A percentile compares a stretch with the other conserved stretches of the same genome.
Conservation (phyloP, 2,797 vertebrate genomes). For the Sebastes cheni region DNA sequence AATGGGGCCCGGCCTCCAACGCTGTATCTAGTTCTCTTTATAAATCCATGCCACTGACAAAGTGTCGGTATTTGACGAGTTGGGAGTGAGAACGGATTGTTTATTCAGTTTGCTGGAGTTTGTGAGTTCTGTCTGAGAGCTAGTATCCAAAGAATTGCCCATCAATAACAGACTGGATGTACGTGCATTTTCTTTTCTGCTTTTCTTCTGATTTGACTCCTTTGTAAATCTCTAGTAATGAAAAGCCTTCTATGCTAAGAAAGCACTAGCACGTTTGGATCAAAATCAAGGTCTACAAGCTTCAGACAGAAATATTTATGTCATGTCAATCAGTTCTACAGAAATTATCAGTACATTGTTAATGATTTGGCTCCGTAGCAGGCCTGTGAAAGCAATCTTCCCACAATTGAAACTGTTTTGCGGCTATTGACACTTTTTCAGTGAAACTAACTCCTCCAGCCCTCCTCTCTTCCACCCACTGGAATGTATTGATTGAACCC, state of each 20-base stretch:
- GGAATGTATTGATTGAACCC: background rate
- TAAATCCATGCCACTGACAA: too few species aligned
- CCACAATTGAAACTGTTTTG: background rate
- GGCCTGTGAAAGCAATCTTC: background rate
- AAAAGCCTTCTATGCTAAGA: background rate
- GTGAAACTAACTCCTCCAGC: background rate
- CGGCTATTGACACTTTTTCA: background rate
- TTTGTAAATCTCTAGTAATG: background rate
- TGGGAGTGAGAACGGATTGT: too few species aligned
- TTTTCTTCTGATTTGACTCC: background rate
- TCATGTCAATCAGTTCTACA: background rate
- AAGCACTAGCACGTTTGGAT: background rate
- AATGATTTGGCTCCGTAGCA: background rate
- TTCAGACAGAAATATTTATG: background rate
- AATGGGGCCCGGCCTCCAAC: too few species aligned
- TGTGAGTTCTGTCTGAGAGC: too few species aligned
- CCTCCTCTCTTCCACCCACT: background rate
- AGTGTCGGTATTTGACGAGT: too few species aligned
- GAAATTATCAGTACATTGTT: background rate
- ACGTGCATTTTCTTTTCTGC: background rate
- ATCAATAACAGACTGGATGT: background rate
- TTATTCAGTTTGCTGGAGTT: too few species aligned
- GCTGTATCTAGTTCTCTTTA: too few species aligned
- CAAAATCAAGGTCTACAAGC: background rate
- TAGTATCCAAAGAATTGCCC: too few species aligned